Percentiles rank a stretch among this genome's conserved stretches.
phyloP scores from a whole-genome alignment of 2,888 invertebrate species.

The Hedychridium roseum region DNA sequence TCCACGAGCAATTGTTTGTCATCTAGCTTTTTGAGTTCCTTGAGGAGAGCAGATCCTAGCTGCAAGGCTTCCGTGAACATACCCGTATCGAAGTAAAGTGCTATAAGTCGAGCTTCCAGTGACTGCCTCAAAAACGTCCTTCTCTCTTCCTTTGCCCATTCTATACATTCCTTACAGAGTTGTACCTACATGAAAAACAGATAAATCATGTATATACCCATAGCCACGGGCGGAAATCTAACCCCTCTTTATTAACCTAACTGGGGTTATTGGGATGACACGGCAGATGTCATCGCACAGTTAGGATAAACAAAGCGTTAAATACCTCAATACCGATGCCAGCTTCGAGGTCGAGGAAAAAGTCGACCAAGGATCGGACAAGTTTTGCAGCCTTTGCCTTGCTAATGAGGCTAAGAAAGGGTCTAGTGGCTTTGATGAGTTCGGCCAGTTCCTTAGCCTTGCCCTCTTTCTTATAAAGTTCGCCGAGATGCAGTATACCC shows the following conservation, averaged over 20 bases:
- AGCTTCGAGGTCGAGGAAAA: constrained; percentile 96
- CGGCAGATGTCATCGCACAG: no score
- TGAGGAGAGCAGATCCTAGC: constrained; percentile 85
- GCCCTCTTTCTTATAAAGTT: constrained; percentile 90
- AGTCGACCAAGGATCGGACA: constrained; percentile 94
- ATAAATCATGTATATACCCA: no score
- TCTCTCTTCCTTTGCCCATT: constrained; percentile 98
- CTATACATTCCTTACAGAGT: constrained; percentile 96
- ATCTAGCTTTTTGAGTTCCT: constrained; percentile 97
- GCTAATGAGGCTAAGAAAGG: constrained; percentile 93
- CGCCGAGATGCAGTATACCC: constrained; percentile 91
- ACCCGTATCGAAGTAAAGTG: constrained; percentile 91
- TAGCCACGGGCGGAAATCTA: no score
- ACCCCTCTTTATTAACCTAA: background rate
- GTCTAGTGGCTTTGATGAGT: constrained; percentile 93
- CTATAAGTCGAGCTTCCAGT: constrained; percentile 92
- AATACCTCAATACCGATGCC: constrained; percentile 89
- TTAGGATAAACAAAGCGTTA: no score
- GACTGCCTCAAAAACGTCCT: constrained; percentile 97
- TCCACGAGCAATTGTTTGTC: constrained; percentile 99
- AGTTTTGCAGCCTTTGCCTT: constrained; percentile 99
- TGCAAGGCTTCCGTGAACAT: constrained; percentile 88
- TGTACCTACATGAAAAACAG: constrained; percentile 67
- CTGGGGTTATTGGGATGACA: no score
- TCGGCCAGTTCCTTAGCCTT: constrained; percentile 92